A percentile compares a stretch with the other conserved stretches of the same genome.
Evolutionary conservation across 2,113 vertebrate species (phyloP).

Genomic region (Malurus cyaneus): DNA sequence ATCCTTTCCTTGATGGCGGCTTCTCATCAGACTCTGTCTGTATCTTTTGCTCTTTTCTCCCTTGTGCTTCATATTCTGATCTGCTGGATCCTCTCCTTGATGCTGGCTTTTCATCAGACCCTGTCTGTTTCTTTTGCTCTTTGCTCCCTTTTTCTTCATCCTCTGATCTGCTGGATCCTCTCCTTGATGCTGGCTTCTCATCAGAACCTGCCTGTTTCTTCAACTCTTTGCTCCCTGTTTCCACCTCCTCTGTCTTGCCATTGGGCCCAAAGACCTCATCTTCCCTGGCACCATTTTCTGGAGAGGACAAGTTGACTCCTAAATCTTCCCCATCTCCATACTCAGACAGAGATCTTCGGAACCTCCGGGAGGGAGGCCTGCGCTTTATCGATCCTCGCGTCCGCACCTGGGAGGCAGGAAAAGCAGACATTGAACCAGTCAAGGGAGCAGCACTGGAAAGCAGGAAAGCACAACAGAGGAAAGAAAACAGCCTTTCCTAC

Average conservation of each 20-base stretch:
- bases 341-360: conserved; percentile 77
- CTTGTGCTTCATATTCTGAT: too few species aligned
- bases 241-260: neutral
- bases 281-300: conserved; percentile 76
- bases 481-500: neutral
- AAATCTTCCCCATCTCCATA: conserved; percentile 54
- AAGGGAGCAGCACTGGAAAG: neutral
- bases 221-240: neutral
- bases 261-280: conserved; percentile 57
- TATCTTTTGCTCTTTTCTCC: neutral
- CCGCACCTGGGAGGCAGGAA: conserved; percentile 65
- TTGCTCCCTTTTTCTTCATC: neutral
- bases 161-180: neutral
- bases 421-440: neutral
- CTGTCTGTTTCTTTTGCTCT: neutral
- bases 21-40: neutral
- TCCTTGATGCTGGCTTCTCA: conserved; percentile 10
- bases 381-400: conserved; percentile 77
- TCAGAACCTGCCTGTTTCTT: neutral
- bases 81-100: neutral
- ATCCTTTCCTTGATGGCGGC: neutral
- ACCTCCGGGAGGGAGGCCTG: conserved; percentile 77
- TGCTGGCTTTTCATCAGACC: neutral
- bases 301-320: conserved; percentile 1
- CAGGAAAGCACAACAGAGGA: neutral